phyloP scores from a whole-genome alignment of 2,797 vertebrate genomes.

The Orestias chungarensis region DNA sequence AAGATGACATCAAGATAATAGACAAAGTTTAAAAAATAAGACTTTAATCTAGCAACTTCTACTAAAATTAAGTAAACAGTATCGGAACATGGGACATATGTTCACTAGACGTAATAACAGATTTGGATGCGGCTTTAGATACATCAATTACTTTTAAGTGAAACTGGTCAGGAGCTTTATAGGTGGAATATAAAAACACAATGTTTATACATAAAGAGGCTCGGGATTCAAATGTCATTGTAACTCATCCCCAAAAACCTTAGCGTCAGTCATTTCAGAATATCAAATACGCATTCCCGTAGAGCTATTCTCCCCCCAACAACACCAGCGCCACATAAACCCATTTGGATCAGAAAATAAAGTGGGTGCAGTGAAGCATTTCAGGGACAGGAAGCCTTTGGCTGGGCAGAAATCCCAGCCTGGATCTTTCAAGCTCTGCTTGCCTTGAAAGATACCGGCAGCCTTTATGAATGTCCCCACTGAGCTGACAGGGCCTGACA shows the following conservation, averaged over 20 bases:
- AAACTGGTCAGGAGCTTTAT: slow-evolving; percentile 18
- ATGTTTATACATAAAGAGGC: slow-evolving; percentile 33
- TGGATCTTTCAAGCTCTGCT: slow-evolving; percentile 64
- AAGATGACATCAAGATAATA: no score
- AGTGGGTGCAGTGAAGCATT: slow-evolving; percentile 72
- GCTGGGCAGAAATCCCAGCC: slow-evolving; percentile 73
- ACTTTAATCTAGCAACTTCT: neutral
- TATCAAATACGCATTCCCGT: slow-evolving; percentile 47
- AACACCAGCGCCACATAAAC: slow-evolving; percentile 40
- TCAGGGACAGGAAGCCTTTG: slow-evolving; percentile 63
- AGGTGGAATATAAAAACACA: slow-evolving; percentile 22
- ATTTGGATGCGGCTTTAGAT: slow-evolving; percentile 54
- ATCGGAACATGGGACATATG: slow-evolving; percentile 30
- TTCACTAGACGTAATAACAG: slow-evolving; percentile 20
- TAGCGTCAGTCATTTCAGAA: slow-evolving; percentile 51
- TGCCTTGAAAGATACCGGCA: slow-evolving; percentile 72
- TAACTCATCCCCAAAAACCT: slow-evolving; percentile 41
- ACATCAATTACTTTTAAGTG: slow-evolving; percentile 27
- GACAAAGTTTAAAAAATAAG: slow-evolving; percentile 26
- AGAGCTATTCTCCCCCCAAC: slow-evolving; percentile 44
- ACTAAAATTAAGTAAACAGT: slow-evolving; percentile 17
- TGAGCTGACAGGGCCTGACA: slow-evolving; percentile 75
- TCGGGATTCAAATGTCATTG: slow-evolving; percentile 45
- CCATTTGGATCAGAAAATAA: slow-evolving; percentile 67
- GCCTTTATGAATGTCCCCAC: slow-evolving; percentile 73